A percentile compares a stretch with the other conserved stretches of the same genome.
Evolutionary conservation across 1,140 invertebrate genomes (phyloP).

Genomic region (Nasonia giraulti): DNA sequence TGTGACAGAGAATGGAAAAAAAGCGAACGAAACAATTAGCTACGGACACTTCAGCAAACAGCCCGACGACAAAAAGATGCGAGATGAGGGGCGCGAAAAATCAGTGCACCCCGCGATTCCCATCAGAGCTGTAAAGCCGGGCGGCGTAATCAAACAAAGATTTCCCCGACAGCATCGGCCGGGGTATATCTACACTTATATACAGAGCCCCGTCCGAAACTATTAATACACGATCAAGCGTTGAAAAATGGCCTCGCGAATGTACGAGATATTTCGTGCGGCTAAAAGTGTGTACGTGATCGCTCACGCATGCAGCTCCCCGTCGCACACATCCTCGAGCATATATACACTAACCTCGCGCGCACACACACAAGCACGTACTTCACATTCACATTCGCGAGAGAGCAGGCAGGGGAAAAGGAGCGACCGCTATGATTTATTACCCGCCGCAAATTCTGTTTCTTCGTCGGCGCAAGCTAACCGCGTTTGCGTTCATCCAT

Average conservation of each 20-base stretch:
- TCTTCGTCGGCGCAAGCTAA: conserved; percentile 66
- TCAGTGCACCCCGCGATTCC: conserved; percentile 8
- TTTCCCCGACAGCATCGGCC: not conserved
- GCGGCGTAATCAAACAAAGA: conserved; percentile 33
- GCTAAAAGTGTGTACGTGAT: conserved; percentile 9
- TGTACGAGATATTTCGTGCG: conserved; percentile 29
- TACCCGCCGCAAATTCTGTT: conserved; percentile 73
- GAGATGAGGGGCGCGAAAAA: not conserved
- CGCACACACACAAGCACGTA: conserved; percentile 56
- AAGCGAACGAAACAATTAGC: not conserved
- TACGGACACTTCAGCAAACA: not conserved
- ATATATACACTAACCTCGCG: conserved; percentile 49
- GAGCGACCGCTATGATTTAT: conserved; percentile 72
- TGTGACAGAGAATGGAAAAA: too few species aligned
- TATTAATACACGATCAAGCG: conserved; percentile 39
- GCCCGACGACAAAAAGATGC: not conserved
- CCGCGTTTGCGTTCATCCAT: conserved; percentile 74
- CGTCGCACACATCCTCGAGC: conserved; percentile 43
- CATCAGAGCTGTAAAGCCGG: not conserved
- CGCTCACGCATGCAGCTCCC: conserved; percentile 26
- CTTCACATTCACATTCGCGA: conserved; percentile 48
- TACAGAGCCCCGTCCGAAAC: not conserved
- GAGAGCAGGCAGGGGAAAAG: conserved; percentile 45
- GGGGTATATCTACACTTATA: too few species aligned
- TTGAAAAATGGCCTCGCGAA: conserved; percentile 35